A percentile compares a stretch with the other conserved stretches of the same genome.
phyloP scores from a whole-genome alignment of 2,888 invertebrate genomes.

The Brachyptera risi region DNA sequence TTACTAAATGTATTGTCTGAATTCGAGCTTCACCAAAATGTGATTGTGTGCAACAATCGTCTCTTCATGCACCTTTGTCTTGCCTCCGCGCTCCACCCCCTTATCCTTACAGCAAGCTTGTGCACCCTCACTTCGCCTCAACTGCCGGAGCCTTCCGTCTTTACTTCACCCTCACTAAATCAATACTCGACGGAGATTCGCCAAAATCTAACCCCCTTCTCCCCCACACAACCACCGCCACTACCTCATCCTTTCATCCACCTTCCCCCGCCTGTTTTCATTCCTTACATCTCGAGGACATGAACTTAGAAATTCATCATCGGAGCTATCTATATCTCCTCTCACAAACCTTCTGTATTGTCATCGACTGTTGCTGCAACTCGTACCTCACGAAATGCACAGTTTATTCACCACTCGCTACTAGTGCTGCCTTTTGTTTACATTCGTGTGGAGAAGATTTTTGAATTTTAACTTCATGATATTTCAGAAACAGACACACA shows the following conservation, averaged over 20 bases:
- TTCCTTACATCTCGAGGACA: too few relatives aligned
- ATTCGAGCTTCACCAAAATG: too few relatives aligned
- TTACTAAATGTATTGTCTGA: too few relatives aligned
- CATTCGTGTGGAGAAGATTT: too few relatives aligned
- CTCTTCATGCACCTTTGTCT: conserved; percentile 10
- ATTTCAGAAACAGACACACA: too few relatives aligned
- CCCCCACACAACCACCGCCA: neutral
- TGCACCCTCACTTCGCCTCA: conserved; percentile 19
- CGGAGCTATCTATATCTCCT: neutral
- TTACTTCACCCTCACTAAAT: conserved; percentile 21
- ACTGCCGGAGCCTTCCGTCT: conserved; percentile 20
- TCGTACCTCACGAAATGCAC: too few relatives aligned
- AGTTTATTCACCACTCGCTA: too few relatives aligned
- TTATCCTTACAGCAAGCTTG: neutral
- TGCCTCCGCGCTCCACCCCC: neutral
- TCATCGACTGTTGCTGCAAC: too few relatives aligned
- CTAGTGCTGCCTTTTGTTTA: too few relatives aligned
- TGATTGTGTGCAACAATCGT: too few relatives aligned
- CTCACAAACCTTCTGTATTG: neutral
- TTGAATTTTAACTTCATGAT: too few relatives aligned
- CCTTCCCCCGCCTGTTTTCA: conserved; percentile 1
- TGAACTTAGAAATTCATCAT: too few relatives aligned
- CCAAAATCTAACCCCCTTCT: conserved; percentile 17
- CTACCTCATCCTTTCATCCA: neutral
- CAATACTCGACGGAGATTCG: conserved; percentile 22